A percentile compares a stretch with the other conserved stretches of the same genome.
Conservation (phyloP, 1,140 invertebrate species). For the Macrobrachium rosenbergii region DNA sequence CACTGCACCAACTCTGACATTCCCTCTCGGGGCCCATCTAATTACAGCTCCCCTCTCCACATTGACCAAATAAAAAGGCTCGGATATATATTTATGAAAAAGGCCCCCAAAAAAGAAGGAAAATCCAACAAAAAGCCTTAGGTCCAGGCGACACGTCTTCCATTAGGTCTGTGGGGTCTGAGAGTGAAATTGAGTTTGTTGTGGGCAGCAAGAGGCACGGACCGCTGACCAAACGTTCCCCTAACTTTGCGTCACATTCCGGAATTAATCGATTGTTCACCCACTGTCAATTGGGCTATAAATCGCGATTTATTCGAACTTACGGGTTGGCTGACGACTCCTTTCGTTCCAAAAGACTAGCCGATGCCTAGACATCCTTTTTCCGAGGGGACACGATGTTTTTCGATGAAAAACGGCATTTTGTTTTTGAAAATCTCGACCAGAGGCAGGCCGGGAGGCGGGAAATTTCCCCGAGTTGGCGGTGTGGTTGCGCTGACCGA, state of each 20-base stretch:
- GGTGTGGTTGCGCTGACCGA: background rate
- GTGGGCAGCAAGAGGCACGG: conserved; percentile 50
- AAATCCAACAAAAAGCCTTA: conserved; percentile 33
- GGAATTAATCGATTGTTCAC: conserved; percentile 24
- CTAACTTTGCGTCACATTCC: conserved; percentile 24
- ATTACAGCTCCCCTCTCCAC: too few relatives aligned
- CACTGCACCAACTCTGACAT: too few relatives aligned
- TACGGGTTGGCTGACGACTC: too few relatives aligned
- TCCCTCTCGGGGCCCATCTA: too few relatives aligned
- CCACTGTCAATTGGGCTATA: too few relatives aligned
- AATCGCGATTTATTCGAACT: too few relatives aligned
- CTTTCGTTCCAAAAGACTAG: too few relatives aligned
- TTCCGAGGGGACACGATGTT: too few relatives aligned
- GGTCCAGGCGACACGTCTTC: conserved; percentile 55
- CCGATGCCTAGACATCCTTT: too few relatives aligned
- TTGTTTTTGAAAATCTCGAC: background rate
- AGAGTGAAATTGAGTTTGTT: conserved; percentile 57
- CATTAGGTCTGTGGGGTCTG: conserved; percentile 61
- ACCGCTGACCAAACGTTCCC: background rate
- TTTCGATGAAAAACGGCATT: background rate
- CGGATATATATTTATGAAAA: background rate
- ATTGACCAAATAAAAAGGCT: too few relatives aligned
- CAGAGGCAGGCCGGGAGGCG: background rate
- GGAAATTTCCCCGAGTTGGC: conserved; percentile 32
- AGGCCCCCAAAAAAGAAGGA: background rate